Conservation (phyloP, 2,888 invertebrate species). For the Ceratothoa steindachneri region DNA sequence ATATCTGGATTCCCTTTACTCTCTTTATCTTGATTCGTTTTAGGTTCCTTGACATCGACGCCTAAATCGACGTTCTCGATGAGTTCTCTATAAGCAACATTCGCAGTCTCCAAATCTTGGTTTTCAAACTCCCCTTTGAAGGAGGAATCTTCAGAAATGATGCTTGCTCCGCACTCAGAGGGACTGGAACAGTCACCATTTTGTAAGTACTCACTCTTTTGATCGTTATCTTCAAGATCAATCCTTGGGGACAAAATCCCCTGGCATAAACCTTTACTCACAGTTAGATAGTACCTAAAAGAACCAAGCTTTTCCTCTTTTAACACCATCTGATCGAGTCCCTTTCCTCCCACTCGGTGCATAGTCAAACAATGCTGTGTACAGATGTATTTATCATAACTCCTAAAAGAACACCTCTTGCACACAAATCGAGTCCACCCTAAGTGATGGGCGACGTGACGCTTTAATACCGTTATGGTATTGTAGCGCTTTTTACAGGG, state of each 20-base stretch:
- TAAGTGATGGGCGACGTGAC: slow-evolving; percentile 22
- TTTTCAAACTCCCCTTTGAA: not conserved
- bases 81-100: slow-evolving; percentile 4
- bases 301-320: slow-evolving; percentile 19
- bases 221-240: not conserved
- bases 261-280: too few relatives aligned
- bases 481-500: slow-evolving; percentile 26
- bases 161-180: not conserved
- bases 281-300: slow-evolving; percentile 17
- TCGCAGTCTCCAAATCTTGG: not conserved
- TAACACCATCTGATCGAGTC: slow-evolving; percentile 3
- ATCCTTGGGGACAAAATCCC: not conserved
- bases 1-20: not conserved
- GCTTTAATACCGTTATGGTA: slow-evolving; percentile 18
- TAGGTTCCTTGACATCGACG: not conserved
- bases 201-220: not conserved
- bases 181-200: not conserved
- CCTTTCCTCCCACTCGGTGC: slow-evolving; percentile 8
- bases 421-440: slow-evolving; percentile 29
- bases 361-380: slow-evolving; percentile 13
- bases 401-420: slow-evolving; percentile 16
- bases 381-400: slow-evolving; percentile 23
- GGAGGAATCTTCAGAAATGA: not conserved
- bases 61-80: not conserved
- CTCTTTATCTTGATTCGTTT: not conserved